Evolutionary conservation across 2,797 vertebrate genomes (phyloP).

Genomic region (Tangara arthus): DNA sequence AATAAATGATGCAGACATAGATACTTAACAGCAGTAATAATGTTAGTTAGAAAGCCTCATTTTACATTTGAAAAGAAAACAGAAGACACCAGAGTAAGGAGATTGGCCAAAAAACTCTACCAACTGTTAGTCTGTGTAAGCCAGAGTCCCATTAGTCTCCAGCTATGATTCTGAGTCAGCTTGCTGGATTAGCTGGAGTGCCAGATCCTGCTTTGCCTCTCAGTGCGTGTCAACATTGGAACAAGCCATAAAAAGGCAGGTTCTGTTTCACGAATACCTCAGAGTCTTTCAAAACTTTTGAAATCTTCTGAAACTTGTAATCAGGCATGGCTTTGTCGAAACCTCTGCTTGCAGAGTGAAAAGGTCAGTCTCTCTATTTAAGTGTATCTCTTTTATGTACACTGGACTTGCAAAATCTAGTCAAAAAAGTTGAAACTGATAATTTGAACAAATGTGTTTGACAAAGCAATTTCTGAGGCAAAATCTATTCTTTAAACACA

Average conservation of each 20-base stretch:
- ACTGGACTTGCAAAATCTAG: constrained; percentile 42
- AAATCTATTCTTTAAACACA: not conserved
- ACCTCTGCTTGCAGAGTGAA: constrained; percentile 46
- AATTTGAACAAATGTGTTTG: constrained; percentile 7
- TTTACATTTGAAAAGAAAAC: not conserved
- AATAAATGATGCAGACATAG: not conserved
- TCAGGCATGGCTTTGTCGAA: constrained; percentile 25
- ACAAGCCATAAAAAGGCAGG: not conserved
- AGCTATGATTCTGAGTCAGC: not conserved
- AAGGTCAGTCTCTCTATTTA: constrained; percentile 44
- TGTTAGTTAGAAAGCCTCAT: not conserved
- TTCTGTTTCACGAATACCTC: constrained; percentile 11
- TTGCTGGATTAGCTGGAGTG: not conserved
- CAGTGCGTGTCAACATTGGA: not conserved
- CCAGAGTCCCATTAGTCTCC: not conserved
- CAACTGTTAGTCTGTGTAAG: not conserved
- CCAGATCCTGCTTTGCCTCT: not conserved
- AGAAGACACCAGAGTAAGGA: not conserved
- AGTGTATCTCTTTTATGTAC: constrained; percentile 16
- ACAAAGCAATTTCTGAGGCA: not conserved
- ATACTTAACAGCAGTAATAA: not conserved
- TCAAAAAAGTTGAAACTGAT: not conserved
- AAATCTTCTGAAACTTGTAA: constrained; percentile 24
- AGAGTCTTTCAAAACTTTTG: constrained; percentile 21
- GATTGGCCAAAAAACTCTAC: not conserved